phyloP scores from a whole-genome alignment of 2,113 vertebrate genomes.

The rabbit (Oryctolagus cuniculus) region mOryCun1.1 NC_091443.1:19379001-19379500 shows the following conservation, averaged over 20 bases:
- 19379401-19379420: slow-evolving; percentile 89
- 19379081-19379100: slow-evolving; percentile 91
- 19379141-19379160: slow-evolving; percentile 86
- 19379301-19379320: slow-evolving; percentile 89
- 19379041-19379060: slow-evolving; percentile 86
- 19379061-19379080: slow-evolving; percentile 87
- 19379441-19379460: slow-evolving; percentile 92
- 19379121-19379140: slow-evolving; percentile 85
- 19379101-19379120: slow-evolving; percentile 86
- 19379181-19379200: slow-evolving; percentile 84
- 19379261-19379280: slow-evolving; percentile 93
- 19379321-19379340: slow-evolving; percentile 91
- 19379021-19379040: slow-evolving; percentile 90
- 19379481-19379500: slow-evolving; percentile 91
- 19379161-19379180: slow-evolving; percentile 85
- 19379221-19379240: slow-evolving; percentile 87
- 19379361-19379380: slow-evolving; percentile 91
- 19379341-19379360: slow-evolving; percentile 90
- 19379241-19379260: slow-evolving; percentile 94
- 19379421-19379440: slow-evolving; percentile 89
- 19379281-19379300: slow-evolving; percentile 92
- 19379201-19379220: slow-evolving; percentile 80
- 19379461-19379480: slow-evolving; percentile 92
- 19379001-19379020: slow-evolving; percentile 92
- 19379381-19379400: slow-evolving; percentile 91